Base-by-base conservation (phyloP, 2,113 vertebrate genomes). In the Lynx canadensis region DNA sequence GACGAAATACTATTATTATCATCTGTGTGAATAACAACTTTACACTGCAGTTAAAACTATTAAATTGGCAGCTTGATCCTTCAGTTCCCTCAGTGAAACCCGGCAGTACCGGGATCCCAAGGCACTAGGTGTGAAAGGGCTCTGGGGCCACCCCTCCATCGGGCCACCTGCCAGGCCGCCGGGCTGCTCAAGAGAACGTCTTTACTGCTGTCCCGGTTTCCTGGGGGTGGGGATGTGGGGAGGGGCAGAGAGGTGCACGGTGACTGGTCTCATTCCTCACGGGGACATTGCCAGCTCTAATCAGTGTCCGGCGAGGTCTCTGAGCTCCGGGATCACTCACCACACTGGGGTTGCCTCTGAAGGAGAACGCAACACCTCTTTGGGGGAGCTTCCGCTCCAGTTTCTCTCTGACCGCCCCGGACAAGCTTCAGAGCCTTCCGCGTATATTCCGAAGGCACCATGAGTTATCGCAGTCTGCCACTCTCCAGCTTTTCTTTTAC, bases 1-100 rank as follows among this genome's bases (percentile, higher is more conserved):
- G 57, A 71, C 65, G 48, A 86, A 69, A 11, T 13, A 55, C 36
- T 84, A 13, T 96, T 78, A 95, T 71, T 63, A 89, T 78, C 93
- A 13, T 13, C 41, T 50, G 55, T 76, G 71, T 87, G 63, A 60
- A 14, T 41, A 68, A 78, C 78, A 82, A 88, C 66, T 82, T 89
- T 63, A 50, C 10, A 23, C 45, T 66, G 33, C 15, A 82, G 50
- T 76, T 76, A 23, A 88, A 90, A 63, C 45, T 45, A 9, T 33
- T n/a, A n/a, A 41, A 76, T 76, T 48, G 92, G 82, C 83, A 86
- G 48, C 57, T 50, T 76, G 78, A 41, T 29, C 55, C 69, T 85
- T 27, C 16, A 7, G 41, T 55, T 93, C n/a, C 82, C 55, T 86
- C 57, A 0, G 55, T 63, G 63, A 63, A 57, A n/a, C 27, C 16